phyloP scores from a whole-genome alignment of 53 echinoderm and acorn worm species.

The Actinopyga echinites region DNA sequence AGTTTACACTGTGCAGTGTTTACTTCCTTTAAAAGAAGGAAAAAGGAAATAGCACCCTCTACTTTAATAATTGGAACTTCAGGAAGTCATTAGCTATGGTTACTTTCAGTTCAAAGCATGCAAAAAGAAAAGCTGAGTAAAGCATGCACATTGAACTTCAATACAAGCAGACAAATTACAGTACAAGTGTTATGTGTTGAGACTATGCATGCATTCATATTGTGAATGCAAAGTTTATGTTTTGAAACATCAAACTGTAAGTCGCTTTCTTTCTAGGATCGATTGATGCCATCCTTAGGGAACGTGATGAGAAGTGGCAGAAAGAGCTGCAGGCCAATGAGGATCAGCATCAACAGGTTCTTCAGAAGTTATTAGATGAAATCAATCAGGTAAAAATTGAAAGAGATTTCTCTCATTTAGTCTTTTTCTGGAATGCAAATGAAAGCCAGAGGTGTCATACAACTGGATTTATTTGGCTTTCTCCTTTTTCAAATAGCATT shows the following conservation, averaged over 20 bases:
- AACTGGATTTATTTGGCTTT: too few relatives aligned
- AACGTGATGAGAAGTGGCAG: conserved; percentile 77
- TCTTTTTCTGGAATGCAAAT: too few relatives aligned
- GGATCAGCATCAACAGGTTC: conserved; percentile 67
- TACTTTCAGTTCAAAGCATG: too few relatives aligned
- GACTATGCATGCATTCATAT: neutral
- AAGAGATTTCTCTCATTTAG: neutral
- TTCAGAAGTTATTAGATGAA: conserved; percentile 19
- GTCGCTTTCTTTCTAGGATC: conserved; percentile 54
- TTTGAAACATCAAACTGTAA: neutral
- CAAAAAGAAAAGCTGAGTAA: too few relatives aligned
- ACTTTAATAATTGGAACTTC: too few relatives aligned
- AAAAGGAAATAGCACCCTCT: too few relatives aligned
- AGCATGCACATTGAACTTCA: too few relatives aligned
- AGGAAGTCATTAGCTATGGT: too few relatives aligned
- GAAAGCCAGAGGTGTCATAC: too few relatives aligned
- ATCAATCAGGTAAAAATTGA: conserved; percentile 8
- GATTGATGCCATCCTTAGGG: conserved; percentile 70
- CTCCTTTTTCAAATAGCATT: too few relatives aligned
- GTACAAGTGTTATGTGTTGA: neutral
- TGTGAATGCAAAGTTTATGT: neutral
- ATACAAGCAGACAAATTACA: neutral
- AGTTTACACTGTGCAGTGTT: too few relatives aligned
- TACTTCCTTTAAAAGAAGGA: too few relatives aligned
- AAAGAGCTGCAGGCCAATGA: conserved; percentile 65